Evolutionary conservation across 2,888 invertebrate genomes (phyloP).

Genomic region (Polylopha cassiicola): DNA sequence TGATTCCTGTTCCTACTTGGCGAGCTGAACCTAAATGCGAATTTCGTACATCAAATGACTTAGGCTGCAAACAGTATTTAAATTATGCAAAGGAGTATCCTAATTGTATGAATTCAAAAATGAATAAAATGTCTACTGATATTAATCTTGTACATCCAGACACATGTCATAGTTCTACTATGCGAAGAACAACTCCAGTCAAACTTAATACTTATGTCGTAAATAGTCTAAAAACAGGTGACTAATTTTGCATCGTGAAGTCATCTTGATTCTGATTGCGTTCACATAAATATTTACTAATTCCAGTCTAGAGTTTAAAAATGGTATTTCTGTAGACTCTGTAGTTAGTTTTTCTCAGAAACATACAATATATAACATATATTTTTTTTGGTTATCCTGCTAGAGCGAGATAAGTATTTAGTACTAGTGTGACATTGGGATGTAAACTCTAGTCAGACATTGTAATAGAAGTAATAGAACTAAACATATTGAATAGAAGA

Average conservation of each 20-base stretch:
- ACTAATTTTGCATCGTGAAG: conserved; percentile 11
- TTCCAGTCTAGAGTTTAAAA: too few species aligned
- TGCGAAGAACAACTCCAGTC: conserved; percentile 40
- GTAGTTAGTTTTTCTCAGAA: too few species aligned
- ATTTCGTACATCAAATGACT: conserved; percentile 31
- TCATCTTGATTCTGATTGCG: too few species aligned
- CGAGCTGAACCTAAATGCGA: conserved; percentile 43
- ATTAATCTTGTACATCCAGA: conserved; percentile 31
- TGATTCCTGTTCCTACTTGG: conserved; percentile 62
- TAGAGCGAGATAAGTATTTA: too few species aligned
- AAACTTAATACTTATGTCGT: conserved; percentile 36
- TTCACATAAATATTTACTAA: too few species aligned
- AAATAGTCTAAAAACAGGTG: conserved; percentile 38
- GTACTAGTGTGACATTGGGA: too few species aligned
- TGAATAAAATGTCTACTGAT: conserved; percentile 40
- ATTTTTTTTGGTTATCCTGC: too few species aligned
- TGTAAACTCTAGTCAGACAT: too few species aligned
- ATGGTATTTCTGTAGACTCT: too few species aligned
- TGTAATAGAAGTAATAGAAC: too few species aligned
- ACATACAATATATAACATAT: too few species aligned
- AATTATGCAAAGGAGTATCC: conserved; percentile 29
- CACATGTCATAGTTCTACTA: conserved; percentile 36
- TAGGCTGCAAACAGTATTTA: conserved; percentile 23
- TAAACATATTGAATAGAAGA: too few species aligned
- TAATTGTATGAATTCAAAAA: conserved; percentile 37